Evolutionary conservation across 2,797 vertebrate species (phyloP).

Genomic region (Alauda arvensis): DNA sequence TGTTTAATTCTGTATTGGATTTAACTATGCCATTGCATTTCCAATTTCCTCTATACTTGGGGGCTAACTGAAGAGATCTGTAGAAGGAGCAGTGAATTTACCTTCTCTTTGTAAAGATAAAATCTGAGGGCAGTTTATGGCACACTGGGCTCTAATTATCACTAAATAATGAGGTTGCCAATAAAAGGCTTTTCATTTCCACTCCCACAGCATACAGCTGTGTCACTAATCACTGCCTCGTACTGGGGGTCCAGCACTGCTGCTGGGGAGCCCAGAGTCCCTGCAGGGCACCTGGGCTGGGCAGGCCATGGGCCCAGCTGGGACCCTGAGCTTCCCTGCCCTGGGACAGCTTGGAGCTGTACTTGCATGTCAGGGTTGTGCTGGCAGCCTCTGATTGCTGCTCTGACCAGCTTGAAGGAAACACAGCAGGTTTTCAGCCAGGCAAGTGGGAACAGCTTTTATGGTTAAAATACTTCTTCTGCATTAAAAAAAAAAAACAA

Average conservation of each 20-base stretch:
- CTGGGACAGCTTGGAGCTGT: not conserved
- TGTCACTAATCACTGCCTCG: constrained; percentile 21
- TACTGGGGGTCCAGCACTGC: not conserved
- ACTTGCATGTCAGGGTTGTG: not conserved
- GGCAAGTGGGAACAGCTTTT: not conserved
- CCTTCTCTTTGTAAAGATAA: constrained; percentile 31
- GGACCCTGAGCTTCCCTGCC: not conserved
- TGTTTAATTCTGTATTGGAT: not conserved
- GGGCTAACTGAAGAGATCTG: not conserved
- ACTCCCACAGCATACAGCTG: not conserved
- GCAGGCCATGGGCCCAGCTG: no score
- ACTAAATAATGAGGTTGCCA: constrained; percentile 51
- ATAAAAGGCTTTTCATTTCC: constrained; percentile 50
- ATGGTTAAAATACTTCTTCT: not conserved
- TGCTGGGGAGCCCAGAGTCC: not conserved
- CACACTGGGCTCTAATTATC: constrained; percentile 46
- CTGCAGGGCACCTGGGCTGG: not conserved
- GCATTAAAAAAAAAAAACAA: not conserved
- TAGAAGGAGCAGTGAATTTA: constrained; percentile 3
- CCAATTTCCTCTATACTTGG: not conserved
- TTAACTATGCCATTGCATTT: not conserved
- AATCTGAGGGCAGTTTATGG: constrained; percentile 20
- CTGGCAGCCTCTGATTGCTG: not conserved
- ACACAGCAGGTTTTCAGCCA: not conserved
- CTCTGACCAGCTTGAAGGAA: not conserved